A percentile compares a stretch with the other conserved stretches of the same genome.
Conservation (phyloP, 2,888 invertebrate genomes). For the Synanthedon vespiformis region DNA sequence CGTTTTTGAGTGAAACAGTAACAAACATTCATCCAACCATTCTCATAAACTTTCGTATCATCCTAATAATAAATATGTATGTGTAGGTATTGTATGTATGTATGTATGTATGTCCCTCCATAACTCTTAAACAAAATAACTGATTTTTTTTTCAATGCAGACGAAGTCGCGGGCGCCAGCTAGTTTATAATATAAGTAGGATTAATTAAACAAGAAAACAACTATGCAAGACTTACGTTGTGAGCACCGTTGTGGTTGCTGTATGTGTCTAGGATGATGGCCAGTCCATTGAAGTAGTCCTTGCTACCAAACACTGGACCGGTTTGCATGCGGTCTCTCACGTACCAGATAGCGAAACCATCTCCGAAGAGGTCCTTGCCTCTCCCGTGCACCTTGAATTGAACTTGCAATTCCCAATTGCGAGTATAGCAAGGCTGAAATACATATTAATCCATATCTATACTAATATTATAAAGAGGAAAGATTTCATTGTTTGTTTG, state of each 20-base stretch:
- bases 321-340: conserved; percentile 76
- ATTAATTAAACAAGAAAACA: not conserved
- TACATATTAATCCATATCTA: conserved; percentile 13
- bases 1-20: too few species aligned
- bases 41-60: too few species aligned
- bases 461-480: too few species aligned
- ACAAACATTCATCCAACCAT: too few species aligned
- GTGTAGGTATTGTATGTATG: too few species aligned
- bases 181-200: too few species aligned
- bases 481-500: too few species aligned
- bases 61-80: too few species aligned
- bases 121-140: too few species aligned
- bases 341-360: conserved; percentile 96
- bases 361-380: conserved; percentile 97
- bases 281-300: conserved; percentile 91
- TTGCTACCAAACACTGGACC: conserved; percentile 96
- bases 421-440: conserved; percentile 82
- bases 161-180: too few species aligned
- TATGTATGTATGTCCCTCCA: too few species aligned
- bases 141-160: too few species aligned
- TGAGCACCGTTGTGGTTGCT: conserved; percentile 99
- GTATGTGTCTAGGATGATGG: conserved; percentile 96
- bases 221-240: conserved; percentile 76
- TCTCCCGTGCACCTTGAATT: conserved; percentile 95
- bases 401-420: conserved; percentile 97